phyloP scores from a whole-genome alignment of 2,888 invertebrate genomes.

The Diarsia brunnea region DNA sequence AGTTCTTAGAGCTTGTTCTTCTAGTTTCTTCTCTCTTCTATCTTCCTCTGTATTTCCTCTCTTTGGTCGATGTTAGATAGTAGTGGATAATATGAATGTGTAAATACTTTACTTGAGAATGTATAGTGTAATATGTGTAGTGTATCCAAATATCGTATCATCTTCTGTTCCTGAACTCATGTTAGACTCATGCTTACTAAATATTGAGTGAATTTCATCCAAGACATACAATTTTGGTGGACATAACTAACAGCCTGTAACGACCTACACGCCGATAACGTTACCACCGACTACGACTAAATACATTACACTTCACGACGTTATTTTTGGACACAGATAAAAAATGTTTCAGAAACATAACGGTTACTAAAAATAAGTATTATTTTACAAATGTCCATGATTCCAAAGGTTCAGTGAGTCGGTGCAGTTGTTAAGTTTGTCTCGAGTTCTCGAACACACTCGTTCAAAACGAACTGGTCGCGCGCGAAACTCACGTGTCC shows the following conservation, averaged over 20 bases:
- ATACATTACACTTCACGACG: neutral
- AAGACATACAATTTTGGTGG: neutral
- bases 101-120: constrained; percentile 9
- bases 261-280: neutral
- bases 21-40: constrained; percentile 41
- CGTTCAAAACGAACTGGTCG: neutral
- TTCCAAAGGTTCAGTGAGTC: constrained; percentile 33
- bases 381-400: constrained; percentile 17
- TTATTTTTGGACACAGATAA: neutral
- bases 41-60: constrained; percentile 26
- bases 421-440: neutral
- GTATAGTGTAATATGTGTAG: neutral
- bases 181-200: constrained; percentile 1
- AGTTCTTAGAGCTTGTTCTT: constrained; percentile 53
- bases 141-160: neutral
- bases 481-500: constrained; percentile 18
- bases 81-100: constrained; percentile 25
- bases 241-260: neutral
- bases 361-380: constrained; percentile 1
- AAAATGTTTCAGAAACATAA: neutral
- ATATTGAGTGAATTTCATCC: neutral
- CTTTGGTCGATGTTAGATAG: constrained; percentile 52
- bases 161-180: neutral
- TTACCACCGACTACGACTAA: neutral
- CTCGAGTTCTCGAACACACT: neutral